Percentiles rank a stretch among this genome's conserved stretches.
Conservation (phyloP, 2,797 vertebrate genomes). For the Arnoldichthys spilopterus region DNA sequence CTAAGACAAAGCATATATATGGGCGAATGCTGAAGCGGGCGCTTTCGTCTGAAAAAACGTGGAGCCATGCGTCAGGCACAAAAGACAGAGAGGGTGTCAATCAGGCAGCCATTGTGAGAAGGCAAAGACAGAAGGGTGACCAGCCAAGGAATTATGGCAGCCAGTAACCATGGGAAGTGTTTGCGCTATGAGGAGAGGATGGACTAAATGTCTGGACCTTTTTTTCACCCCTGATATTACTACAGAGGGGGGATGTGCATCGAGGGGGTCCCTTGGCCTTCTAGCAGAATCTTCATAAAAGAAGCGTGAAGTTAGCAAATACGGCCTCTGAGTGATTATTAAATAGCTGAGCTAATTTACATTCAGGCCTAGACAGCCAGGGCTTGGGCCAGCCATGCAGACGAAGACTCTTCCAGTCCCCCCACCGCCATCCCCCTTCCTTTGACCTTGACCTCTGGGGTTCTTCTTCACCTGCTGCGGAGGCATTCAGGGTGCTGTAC, state of each 20-base stretch:
- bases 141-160: constrained; percentile 19
- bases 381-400: constrained; percentile 16
- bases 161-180: constrained; percentile 39
- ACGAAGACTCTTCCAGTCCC: constrained; percentile 11
- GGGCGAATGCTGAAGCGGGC: neutral
- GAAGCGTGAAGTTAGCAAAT: constrained; percentile 48
- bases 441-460: constrained; percentile 83
- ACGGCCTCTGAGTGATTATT: constrained; percentile 41
- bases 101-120: constrained; percentile 25
- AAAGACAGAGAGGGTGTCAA: constrained; percentile 35
- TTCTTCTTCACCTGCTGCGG: constrained; percentile 77
- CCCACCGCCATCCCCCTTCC: constrained; percentile 2
- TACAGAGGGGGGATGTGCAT: neutral
- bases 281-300: constrained; percentile 35
- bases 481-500: constrained; percentile 68
- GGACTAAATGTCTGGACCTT: constrained; percentile 24
- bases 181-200: constrained; percentile 22
- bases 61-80: constrained; percentile 32
- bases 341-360: constrained; percentile 49
- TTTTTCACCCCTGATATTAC: constrained; percentile 1
- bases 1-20: neutral
- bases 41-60: neutral
- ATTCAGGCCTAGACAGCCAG: constrained; percentile 50
- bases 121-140: neutral
- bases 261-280: constrained; percentile 10